Percentiles rank a stretch among this genome's conserved stretches.
Evolutionary conservation across 2,888 invertebrate species (phyloP).

Genomic region (Aleiodes leptofemur): DNA sequence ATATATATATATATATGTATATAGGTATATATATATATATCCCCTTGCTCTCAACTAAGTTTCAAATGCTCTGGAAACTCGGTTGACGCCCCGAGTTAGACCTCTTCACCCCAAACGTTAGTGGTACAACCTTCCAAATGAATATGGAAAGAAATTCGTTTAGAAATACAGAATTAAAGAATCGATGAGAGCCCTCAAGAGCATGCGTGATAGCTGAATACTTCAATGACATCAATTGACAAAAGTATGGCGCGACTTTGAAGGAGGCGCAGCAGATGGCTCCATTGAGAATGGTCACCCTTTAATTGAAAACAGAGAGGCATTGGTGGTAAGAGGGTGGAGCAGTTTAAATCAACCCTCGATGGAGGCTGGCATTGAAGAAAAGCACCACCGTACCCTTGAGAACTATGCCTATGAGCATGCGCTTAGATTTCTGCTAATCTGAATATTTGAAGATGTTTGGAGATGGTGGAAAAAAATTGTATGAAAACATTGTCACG

Average conservation of each 20-base stretch:
- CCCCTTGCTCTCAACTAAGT: constrained; percentile 10
- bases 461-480: background rate
- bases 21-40: no score
- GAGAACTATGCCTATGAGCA: background rate
- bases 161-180: background rate
- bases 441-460: constrained; percentile 32
- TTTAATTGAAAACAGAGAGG: constrained; percentile 25
- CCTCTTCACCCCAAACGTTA: background rate
- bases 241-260: constrained; percentile 47
- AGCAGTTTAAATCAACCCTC: constrained; percentile 32
- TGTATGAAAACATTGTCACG: background rate
- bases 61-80: constrained; percentile 30
- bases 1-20: constrained; percentile 1
- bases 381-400: background rate
- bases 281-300: background rate
- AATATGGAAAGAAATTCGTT: no score
- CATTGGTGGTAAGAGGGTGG: constrained; percentile 20
- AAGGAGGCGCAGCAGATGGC: constrained; percentile 29
- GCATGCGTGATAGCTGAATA: no score
- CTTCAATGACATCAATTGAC: constrained; percentile 43
- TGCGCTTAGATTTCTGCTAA: background rate
- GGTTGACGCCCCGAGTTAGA: constrained; percentile 30
- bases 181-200: background rate
- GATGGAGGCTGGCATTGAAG: constrained; percentile 17
- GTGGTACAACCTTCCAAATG: background rate